Base-by-base conservation (phyloP, 2,888 invertebrate genomes). In the Cactoblastis cactorum region DNA sequence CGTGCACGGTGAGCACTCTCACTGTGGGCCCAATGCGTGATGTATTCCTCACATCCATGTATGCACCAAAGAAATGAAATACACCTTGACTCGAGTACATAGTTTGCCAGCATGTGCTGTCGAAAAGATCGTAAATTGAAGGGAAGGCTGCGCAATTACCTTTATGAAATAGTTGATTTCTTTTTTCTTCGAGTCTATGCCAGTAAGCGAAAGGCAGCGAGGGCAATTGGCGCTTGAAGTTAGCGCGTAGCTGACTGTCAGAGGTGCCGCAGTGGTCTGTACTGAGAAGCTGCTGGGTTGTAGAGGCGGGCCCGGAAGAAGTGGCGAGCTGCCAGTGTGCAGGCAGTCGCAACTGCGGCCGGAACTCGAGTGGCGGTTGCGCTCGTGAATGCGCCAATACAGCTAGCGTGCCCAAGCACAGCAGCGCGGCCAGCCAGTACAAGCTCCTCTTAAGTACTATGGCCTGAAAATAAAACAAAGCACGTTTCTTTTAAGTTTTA, bases 51-150 rank as follows among this genome's bases (percentile, higher is more conserved):
- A 93, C 93, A 78, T 97, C 97, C 73, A 96, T 93, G 80, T 97
- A 97, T 8, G 97, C 97, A 8, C 96, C 97, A 78, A 94, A 97
- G 17, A 97, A 83, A 77, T 97, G 96, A 73, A 97, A 97, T 1
- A 96, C 96, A n/a, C 97, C 96, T 67, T 96, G 95, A 34, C 92
- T 91, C 4, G 95, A 93, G 61, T 92, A 92, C 74, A 97, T 75
- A 45, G 95, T 95, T 83, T 97, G 97, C 97, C 97, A 97, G 80
- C 97, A 97, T 50, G 96, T 93, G 77, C 97, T 97, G 84, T 97
- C 97, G 87, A 96, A 97, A 57, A 97, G 88, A 69, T 97, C 97
- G 81, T 95, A 97, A 62, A 97, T 94, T 53, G 94, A 95, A 0
- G 97, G 97, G 77, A 96, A 96, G 60, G 94, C 93, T 53, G 96